A percentile compares a stretch with the other conserved stretches of the same genome.
Evolutionary conservation across 2,797 vertebrate genomes (phyloP).

Genomic region (Pagetopsis macropterus): DNA sequence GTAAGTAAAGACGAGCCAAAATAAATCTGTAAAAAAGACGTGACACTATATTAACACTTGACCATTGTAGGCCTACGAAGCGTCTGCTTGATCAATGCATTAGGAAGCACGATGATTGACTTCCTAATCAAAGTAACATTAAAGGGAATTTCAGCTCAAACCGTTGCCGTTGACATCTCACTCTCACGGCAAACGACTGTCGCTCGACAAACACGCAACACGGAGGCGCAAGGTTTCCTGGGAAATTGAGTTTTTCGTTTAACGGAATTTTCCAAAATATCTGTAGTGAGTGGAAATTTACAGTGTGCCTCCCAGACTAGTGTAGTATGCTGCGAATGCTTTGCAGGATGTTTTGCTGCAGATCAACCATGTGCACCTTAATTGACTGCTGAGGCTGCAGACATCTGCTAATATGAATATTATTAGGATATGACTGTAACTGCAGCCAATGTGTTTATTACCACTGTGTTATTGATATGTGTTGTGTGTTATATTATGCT

Average conservation of each 20-base stretch:
- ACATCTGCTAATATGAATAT: too few relatives aligned
- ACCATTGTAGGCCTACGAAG: neutral
- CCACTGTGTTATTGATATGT: neutral
- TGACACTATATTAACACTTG: neutral
- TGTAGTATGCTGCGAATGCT: conserved; percentile 22
- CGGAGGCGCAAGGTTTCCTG: conserved; percentile 39
- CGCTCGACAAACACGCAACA: conserved; percentile 19
- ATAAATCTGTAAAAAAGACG: neutral
- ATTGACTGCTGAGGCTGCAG: conserved; percentile 17
- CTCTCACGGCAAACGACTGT: neutral
- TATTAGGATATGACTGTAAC: too few relatives aligned
- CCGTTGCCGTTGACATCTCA: conserved; percentile 15
- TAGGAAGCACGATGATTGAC: too few relatives aligned
- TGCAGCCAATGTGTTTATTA: neutral
- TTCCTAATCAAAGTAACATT: neutral
- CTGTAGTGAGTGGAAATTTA: conserved; percentile 73
- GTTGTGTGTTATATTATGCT: too few relatives aligned
- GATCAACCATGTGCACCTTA: conserved; percentile 33
- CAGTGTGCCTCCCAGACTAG: conserved; percentile 32
- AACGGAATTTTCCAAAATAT: conserved; percentile 75
- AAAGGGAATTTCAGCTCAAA: neutral
- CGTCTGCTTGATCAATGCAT: neutral
- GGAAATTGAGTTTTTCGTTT: conserved; percentile 73
- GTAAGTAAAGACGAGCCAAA: neutral
- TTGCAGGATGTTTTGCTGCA: conserved; percentile 48